phyloP scores from a whole-genome alignment of 1,140 invertebrate genomes.

The Drosophila saltans region DNA sequence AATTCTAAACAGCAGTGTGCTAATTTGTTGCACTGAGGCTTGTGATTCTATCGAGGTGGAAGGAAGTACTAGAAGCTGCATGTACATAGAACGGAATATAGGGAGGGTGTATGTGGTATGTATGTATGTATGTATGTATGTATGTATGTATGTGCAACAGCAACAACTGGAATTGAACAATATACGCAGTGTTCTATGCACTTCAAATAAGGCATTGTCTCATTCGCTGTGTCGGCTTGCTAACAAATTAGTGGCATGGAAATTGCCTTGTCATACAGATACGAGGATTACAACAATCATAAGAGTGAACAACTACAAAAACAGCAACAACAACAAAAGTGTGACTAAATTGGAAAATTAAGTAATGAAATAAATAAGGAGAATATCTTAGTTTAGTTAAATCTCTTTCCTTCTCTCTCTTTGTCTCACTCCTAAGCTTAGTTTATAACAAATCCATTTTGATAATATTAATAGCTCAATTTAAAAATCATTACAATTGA shows the following conservation, averaged over 20 bases:
- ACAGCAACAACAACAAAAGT: background rate
- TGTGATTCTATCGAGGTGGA: slow-evolving; percentile 10
- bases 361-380: background rate
- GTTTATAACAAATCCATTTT: background rate
- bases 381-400: background rate
- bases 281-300: background rate
- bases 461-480: background rate
- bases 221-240: no score
- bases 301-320: background rate
- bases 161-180: background rate
- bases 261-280: background rate
- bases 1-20: slow-evolving; percentile 54
- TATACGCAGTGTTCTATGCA: slow-evolving; percentile 6
- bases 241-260: slow-evolving; percentile 9
- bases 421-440: no score
- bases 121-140: background rate
- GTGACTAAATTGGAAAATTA: slow-evolving; percentile 2
- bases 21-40: slow-evolving; percentile 49
- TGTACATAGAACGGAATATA: no score
- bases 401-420: no score
- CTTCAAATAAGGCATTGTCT: slow-evolving; percentile 1
- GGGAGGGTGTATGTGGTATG: no score
- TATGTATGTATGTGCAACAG: background rate
- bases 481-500: slow-evolving; percentile 3
- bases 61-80: slow-evolving; percentile 1